These are phyloP conservation scores for Palythoa grandiflora DNA, from an alignment of 92 coral and sea anemone species.

Conservation along the genomic window DNA sequence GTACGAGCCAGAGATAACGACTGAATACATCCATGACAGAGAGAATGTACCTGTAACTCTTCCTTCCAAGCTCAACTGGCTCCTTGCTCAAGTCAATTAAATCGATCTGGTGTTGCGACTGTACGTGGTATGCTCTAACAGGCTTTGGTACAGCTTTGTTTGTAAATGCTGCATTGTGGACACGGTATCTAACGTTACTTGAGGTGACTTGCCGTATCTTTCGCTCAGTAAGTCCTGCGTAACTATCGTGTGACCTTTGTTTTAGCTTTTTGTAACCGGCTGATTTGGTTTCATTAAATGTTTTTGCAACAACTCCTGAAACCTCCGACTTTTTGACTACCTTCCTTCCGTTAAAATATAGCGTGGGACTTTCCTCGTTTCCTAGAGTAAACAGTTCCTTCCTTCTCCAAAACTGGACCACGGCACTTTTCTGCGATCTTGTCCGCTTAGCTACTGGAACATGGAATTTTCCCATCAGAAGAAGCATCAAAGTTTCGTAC, in stretches of 20 bases:
- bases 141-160: constrained; percentile 5
- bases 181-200: not conserved
- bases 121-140: not conserved
- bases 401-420: constrained; percentile 51
- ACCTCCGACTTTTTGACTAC: constrained; percentile 36
- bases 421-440: constrained; percentile 45
- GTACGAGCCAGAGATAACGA: constrained; percentile 43
- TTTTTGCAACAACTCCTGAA: constrained; percentile 37
- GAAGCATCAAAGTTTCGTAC: constrained; percentile 54
- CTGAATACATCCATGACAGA: not conserved
- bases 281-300: constrained; percentile 47
- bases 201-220: constrained; percentile 43
- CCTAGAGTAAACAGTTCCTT: constrained; percentile 42
- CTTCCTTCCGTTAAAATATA: constrained; percentile 47
- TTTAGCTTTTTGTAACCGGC: constrained; percentile 51
- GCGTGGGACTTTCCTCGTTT: constrained; percentile 17
- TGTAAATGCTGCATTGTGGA: not conserved
- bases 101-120: not conserved
- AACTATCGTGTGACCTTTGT: not conserved
- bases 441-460: constrained; percentile 41
- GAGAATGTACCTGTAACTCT: not conserved
- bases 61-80: not conserved
- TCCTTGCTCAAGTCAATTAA: not conserved
- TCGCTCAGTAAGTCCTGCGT: not conserved
- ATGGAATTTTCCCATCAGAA: constrained; percentile 30